Base-by-base conservation (phyloP, 2,113 vertebrate genomes). In the Triplophysa siluroides region DNA sequence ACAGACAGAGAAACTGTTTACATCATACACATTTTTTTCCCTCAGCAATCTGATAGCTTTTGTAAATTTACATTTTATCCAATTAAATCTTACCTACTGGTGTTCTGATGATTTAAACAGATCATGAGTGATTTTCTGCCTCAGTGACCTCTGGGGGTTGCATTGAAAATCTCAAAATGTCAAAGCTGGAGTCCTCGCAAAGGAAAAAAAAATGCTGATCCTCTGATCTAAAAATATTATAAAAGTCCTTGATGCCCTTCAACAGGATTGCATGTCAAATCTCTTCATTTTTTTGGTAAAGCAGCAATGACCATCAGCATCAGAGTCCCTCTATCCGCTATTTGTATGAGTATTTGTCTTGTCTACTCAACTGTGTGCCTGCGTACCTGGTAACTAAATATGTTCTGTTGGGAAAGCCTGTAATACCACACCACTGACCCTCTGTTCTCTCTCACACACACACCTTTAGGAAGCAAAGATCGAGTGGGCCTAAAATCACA, bases 401-500 rank as follows among this genome's bases (percentile, higher is more conserved):
- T 19, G 62, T 75, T 14, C 43, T 29, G 38, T 29, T 64, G 33
- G 60, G 29, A 63, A 80, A 67, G 67, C 69, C 63, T 4, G 45
- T 26, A 47, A 41, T 63, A 10, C 29, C 67, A 65, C 75, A 76
- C 61, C 26, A 67, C 43, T 56, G 79, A 62, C 73, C 63, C 63
- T 54, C 56, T 66, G 62, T 33, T 82, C 62, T 82, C 43, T 11
- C 67, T 64, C 68, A 65, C 52, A 26, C 45, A 45, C 33, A 71
- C 60, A 64, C 33, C 78, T n/a, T 58, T 52, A 43, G 66, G 66
- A 66, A 54, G 62, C 56, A 72, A 64, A 50, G 43, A 62, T 81
- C 26, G 54, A 78, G 75, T 63, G 72, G 69, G 79, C 82, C 68
- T 69, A 65, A 73, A 81, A 78, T 73, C 68, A 70, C 68, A 78